phyloP scores from a whole-genome alignment of 2,797 vertebrate species.

The Chaetodon trifasciatus region DNA sequence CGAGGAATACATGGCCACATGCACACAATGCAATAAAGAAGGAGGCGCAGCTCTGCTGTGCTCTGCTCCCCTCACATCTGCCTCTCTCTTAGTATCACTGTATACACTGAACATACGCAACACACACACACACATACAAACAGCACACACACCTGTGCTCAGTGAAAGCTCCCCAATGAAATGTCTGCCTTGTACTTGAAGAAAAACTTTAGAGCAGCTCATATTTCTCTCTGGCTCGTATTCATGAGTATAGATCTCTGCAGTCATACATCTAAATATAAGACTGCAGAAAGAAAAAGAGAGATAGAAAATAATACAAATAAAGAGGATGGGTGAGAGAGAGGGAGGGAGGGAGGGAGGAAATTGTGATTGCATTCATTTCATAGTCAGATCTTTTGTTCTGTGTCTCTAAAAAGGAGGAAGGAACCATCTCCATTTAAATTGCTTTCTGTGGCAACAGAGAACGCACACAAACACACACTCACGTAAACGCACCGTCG shows the following conservation, averaged over 20 bases:
- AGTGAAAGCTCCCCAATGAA: constrained; percentile 38
- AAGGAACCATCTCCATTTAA: constrained; percentile 66
- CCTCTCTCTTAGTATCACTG: constrained; percentile 9
- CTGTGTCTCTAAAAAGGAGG: constrained; percentile 45
- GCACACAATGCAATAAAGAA: constrained; percentile 10
- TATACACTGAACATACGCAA: neutral
- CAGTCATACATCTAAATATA: constrained; percentile 57
- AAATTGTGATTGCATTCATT: constrained; percentile 58
- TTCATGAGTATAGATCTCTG: constrained; percentile 55
- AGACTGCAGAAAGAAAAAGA: constrained; percentile 20
- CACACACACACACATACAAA: constrained; percentile 14
- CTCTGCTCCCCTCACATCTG: constrained; percentile 1
- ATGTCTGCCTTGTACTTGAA: constrained; percentile 45
- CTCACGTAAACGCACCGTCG: neutral
- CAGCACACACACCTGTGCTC: constrained; percentile 6
- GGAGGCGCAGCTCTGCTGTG: constrained; percentile 14
- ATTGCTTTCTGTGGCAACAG: constrained; percentile 50
- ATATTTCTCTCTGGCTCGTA: constrained; percentile 45
- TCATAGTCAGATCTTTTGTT: constrained; percentile 59
- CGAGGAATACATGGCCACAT: neutral
- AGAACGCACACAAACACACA: neutral
- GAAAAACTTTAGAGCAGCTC: constrained; percentile 48
- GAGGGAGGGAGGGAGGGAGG: neutral
- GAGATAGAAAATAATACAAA: constrained; percentile 37
- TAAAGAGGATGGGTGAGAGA: constrained; percentile 6